Percentiles rank a stretch among this genome's conserved stretches.
These are phyloP conservation scores for Tor tambroides DNA, from an alignment of 2,113 vertebrate genomes.

Conservation along the genomic window DNA sequence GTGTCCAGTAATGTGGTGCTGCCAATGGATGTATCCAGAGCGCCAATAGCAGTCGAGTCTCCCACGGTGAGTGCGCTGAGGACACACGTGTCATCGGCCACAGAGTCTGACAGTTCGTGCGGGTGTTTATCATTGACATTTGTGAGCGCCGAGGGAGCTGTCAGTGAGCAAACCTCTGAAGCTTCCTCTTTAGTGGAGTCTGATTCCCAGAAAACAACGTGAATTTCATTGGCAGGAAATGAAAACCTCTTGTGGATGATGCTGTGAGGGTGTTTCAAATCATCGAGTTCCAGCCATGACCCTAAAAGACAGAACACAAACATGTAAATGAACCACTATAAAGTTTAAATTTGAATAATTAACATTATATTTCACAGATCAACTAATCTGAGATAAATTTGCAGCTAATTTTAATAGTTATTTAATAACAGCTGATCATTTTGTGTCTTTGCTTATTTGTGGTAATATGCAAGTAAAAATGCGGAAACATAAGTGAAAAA, in stretches of 20 bases:
- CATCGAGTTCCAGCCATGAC: constrained; percentile 90
- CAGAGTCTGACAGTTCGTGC: constrained; percentile 49
- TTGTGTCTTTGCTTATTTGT: background rate
- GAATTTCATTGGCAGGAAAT: constrained; percentile 82
- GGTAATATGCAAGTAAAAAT: no score
- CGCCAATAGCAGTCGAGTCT: background rate
- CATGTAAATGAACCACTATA: background rate
- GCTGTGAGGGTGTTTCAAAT: constrained; percentile 81
- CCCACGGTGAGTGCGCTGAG: constrained; percentile 48
- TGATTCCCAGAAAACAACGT: constrained; percentile 89
- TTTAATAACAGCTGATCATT: no score
- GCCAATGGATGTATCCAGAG: constrained; percentile 65
- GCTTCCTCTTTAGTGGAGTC: constrained; percentile 32
- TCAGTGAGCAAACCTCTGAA: background rate
- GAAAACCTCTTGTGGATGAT: constrained; percentile 69
- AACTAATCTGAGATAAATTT: background rate
- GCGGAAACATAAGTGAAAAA: background rate
- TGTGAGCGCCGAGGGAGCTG: background rate
- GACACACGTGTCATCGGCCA: constrained; percentile 52
- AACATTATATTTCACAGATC: background rate
- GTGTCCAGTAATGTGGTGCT: constrained; percentile 63
- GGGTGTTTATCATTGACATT: background rate
- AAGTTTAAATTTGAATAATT: background rate
- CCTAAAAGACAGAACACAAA: constrained; percentile 68
- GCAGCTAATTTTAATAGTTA: no score